Evolutionary conservation across 2,797 vertebrate species (phyloP), one percentile per base, ranked within the genome.

Genomic region (Chaetodon trifasciatus): DNA sequence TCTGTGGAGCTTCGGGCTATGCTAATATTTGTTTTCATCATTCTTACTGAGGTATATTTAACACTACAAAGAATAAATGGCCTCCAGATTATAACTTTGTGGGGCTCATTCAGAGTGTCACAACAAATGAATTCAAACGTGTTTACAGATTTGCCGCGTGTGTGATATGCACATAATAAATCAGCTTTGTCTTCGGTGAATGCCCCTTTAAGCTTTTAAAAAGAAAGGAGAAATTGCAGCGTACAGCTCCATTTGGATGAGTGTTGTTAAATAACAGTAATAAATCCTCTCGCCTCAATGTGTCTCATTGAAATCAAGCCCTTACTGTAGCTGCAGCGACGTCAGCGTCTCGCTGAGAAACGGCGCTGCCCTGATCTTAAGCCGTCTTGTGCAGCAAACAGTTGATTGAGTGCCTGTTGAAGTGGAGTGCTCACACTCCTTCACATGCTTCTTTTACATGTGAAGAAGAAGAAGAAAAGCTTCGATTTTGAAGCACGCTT

Each of bases 131-230:
- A 86, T 70, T 72, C 47, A 61, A 65, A 78, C 66, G 19, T 67
- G 70, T 74, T 82, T 61, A 61, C 76, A 74, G 76, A 63, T 82
- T 76, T 70, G 37, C 53, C 35, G 58, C 47, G 28, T 74, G 19
- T 70, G 52, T 56, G 57, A 86, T 66, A 80, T 84, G 82, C 84
- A 84, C 78, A 84, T 79, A 84, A 78, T 79, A 86, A 83, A 90
- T 79, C 40, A 55, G 55, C 49, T 74, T 76, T 82, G 74, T 73
- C 57, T 85, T 76, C 50, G 24, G 44, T 66, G 56, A 86, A 81
- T 72, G 70, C 64, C 62, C 63, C 73, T 67, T 32, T 68, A 74
- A 75, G 44, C 19, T 50, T 82, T 71, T 46, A 52, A 62, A 64
- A 66, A 52, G 32, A 56, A 76, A 75, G 10, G 5, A 70, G 6